Base-by-base conservation (phyloP, 1,140 invertebrate species). In the Leptonema lineaticorne region DNA sequence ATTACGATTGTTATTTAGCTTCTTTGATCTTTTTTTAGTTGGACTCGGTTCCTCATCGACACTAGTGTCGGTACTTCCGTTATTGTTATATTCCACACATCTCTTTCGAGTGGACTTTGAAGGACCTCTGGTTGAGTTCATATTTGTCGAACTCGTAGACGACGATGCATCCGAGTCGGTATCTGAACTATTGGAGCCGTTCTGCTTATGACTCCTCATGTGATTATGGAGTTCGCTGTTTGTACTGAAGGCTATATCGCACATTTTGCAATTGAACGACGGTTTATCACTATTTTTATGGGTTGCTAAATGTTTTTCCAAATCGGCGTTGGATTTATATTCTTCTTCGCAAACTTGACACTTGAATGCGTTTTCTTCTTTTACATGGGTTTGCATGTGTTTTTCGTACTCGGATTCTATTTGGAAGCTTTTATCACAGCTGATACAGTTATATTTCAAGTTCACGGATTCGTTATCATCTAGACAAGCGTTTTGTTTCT, bases 191-290 rank as follows among this genome's bases (percentile, higher is more conserved):
- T 75, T 82, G 72, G 76, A 81, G 9, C 59, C 73, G 60, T 74
- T 81, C 67, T 79, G 79, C 68, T 82, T 82, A 77, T 91, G 90
- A 0, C 89, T 92, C 60, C 90, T 83, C 81, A 92, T 87, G 76
- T 95, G 93, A 24, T 92, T 81, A 75, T 93, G 91, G 91, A 95
- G 93, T 77, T 93, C 94, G 14, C 92, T 92, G 77, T 93, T 94
- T 2, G 92, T 94, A 28, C 91, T 93, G 79, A 95, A 96, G 2
- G 90, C 87, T 78, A 92, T 87, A 20, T 87, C 84, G 77, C 92
- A 95, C 71, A 87, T 85, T 73, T 87, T 86, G 78, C 93, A 95
- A 73, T 88, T 88, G 78, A 91, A 92, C 1, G 90, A 89, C 1
- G 89, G 80, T 73, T 92, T 89, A 1, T 89, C 89, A 1, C 88